Conservation (phyloP, 2,113 vertebrate species). For the Hippocampus guttulatus region DNA sequence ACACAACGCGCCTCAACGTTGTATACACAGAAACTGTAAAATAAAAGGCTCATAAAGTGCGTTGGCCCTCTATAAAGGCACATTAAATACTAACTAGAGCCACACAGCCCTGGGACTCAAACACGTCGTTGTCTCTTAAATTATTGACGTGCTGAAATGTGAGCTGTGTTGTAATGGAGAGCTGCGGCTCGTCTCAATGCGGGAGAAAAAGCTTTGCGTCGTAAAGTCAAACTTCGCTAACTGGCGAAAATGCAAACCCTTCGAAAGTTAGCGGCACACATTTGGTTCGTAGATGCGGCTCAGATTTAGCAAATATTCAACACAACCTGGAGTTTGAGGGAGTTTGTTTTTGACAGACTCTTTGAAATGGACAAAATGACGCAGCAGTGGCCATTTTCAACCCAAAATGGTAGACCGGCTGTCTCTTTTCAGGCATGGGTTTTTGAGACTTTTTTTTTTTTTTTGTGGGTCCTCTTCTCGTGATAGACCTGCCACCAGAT, state of each 20-base stretch:
- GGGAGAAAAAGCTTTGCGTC: background rate
- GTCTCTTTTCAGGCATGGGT: too few relatives aligned
- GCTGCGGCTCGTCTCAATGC: background rate
- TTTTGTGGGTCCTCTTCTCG: background rate
- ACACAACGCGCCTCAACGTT: background rate
- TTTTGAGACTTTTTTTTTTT: background rate
- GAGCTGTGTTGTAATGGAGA: background rate
- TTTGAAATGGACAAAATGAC: too few relatives aligned
- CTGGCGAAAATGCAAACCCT: background rate
- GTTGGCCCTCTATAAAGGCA: background rate
- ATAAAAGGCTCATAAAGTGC: background rate
- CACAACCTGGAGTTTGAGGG: too few relatives aligned
- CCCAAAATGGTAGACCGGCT: too few relatives aligned
- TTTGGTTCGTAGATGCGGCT: too few relatives aligned
- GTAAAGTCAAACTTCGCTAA: background rate
- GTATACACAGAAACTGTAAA: background rate
- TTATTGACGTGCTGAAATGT: conserved; percentile 5
- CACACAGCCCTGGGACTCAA: background rate
- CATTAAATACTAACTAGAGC: background rate
- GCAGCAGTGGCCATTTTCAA: too few relatives aligned
- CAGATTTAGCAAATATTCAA: too few relatives aligned
- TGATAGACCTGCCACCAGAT: background rate
- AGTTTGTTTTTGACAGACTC: too few relatives aligned
- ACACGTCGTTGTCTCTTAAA: background rate
- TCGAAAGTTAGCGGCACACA: too few relatives aligned